Conservation (phyloP, 2,888 invertebrate species). For the Drosophila anomalata region DNA sequence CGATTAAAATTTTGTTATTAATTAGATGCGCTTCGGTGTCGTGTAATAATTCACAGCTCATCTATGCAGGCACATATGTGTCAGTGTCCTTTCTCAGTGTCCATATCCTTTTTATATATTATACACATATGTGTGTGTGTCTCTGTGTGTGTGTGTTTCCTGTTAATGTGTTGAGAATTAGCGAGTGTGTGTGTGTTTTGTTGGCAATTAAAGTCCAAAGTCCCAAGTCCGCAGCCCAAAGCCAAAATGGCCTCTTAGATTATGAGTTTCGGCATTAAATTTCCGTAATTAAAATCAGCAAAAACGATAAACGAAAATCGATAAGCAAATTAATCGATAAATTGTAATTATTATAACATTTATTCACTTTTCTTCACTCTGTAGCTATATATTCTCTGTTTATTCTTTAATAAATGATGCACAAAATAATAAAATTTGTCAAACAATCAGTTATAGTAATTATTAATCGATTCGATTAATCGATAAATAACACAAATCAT, state of each 20-base stretch:
- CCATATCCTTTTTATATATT: not conserved
- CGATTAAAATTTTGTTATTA: conserved; percentile 75
- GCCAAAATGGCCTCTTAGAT: conserved; percentile 12
- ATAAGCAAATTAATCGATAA: conserved; percentile 5
- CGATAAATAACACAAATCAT: too few relatives aligned
- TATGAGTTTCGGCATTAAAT: conserved; percentile 10
- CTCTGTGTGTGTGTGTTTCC: conserved; percentile 13
- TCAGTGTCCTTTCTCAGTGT: not conserved
- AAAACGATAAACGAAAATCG: not conserved
- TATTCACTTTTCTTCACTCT: too few relatives aligned
- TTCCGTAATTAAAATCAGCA: not conserved
- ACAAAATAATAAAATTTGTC: too few relatives aligned
- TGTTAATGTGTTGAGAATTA: conserved; percentile 71
- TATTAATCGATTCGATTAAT: too few relatives aligned
- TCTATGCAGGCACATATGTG: conserved; percentile 5
- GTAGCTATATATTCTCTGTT: too few relatives aligned
- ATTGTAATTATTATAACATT: not conserved
- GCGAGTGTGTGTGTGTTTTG: conserved; percentile 18
- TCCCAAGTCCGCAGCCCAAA: not conserved
- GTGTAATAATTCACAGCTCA: conserved; percentile 50
- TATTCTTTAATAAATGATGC: too few relatives aligned
- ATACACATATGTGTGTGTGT: not conserved
- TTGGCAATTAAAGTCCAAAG: conserved; percentile 25
- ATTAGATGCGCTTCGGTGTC: conserved; percentile 58
- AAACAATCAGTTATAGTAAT: too few relatives aligned